Conservation (phyloP, 2,888 invertebrate species). For the Troides helena region DNA sequence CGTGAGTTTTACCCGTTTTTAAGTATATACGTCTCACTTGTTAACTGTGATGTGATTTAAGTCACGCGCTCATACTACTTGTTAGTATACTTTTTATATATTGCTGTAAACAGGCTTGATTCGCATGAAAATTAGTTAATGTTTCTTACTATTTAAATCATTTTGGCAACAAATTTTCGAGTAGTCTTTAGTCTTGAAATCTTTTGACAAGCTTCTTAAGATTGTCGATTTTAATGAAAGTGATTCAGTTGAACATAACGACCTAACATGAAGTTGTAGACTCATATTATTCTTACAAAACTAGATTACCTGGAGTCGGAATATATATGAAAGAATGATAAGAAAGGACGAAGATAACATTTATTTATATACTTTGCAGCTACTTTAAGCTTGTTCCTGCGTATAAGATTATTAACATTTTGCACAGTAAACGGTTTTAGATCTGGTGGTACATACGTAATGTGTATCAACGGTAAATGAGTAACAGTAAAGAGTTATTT, state of each 20-base stretch:
- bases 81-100: neutral
- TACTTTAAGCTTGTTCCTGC: no score
- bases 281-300: neutral
- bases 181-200: conserved; percentile 4
- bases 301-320: neutral
- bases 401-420: no score
- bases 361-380: no score
- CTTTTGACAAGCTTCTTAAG: neutral
- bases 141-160: neutral
- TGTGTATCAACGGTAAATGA: no score
- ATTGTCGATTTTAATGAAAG: neutral
- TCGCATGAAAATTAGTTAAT: neutral
- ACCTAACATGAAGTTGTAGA: neutral
- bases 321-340: neutral
- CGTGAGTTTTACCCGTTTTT: conserved; percentile 1
- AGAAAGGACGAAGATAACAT: no score
- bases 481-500: no score
- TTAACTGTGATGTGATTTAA: neutral
- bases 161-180: conserved; percentile 1
- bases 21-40: neutral
- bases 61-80: neutral
- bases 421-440: no score
- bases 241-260: neutral
- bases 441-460: no score
- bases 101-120: neutral